Conservation (phyloP, 1,140 invertebrate genomes). For the Planococcus citri region DNA sequence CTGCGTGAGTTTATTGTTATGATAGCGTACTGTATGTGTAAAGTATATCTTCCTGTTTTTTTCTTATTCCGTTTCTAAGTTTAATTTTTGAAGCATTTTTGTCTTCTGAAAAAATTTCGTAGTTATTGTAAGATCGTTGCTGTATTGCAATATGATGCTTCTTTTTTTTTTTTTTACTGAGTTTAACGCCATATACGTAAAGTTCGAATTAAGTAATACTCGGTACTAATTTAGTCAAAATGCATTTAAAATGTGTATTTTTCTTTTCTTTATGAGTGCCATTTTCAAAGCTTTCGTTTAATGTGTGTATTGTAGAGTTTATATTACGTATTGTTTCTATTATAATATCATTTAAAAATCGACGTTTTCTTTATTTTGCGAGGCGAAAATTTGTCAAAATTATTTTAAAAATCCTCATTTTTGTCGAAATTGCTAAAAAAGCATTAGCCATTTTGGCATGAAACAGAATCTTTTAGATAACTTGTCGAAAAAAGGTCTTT, state of each 20-base stretch:
- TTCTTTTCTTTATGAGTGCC: neutral
- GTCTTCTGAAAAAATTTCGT: neutral
- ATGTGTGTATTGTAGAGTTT: conserved; percentile 2
- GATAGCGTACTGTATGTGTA: neutral
- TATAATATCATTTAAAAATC: neutral
- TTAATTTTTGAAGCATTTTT: neutral
- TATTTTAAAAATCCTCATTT: no score
- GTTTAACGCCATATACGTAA: neutral
- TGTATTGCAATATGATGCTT: neutral
- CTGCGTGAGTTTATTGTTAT: neutral
- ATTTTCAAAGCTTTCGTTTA: conserved; percentile 15
- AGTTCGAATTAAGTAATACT: neutral
- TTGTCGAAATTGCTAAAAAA: no score
- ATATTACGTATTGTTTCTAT: conserved; percentile 12
- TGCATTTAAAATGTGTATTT: conserved; percentile 4
- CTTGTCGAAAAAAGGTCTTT: no score
- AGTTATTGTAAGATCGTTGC: neutral
- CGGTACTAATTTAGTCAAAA: neutral
- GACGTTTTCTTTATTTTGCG: neutral
- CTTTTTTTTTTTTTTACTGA: no score
- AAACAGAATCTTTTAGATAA: no score
- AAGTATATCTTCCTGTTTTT: conserved; percentile 4
- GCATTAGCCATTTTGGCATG: no score
- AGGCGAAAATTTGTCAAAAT: no score
- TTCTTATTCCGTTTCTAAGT: neutral